Evolutionary conservation across 2,113 vertebrate genomes (phyloP), one percentile per base, ranked within the genome.

Genomic region (Rhinolophus sinicus): DNA sequence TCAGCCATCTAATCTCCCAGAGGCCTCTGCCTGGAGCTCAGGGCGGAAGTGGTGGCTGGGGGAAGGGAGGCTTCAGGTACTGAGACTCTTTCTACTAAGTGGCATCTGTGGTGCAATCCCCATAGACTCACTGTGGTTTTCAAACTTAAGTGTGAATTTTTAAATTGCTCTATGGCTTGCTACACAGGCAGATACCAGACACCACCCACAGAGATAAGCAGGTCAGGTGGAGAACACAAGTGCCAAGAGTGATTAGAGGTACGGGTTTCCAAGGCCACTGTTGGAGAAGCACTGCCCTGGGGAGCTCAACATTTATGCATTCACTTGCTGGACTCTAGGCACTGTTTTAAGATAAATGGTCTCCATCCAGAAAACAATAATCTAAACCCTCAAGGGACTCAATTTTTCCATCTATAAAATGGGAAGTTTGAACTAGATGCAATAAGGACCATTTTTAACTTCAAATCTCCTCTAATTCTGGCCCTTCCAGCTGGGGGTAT

Each of bases 11-110:
- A n/a, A 70, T 30, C 65, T 95, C 96, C 85, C 94, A 93, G 93
- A 97, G 78, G 93, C 95, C 95, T 95, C 81, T 95, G 96, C 90
- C 38, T 91, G 26, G 15, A 56, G 70, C 75, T 84, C 16, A 56
- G 80, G 78, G 82, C 97, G 97, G 97, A 97, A 97, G 97, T 96
- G 94, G 97, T 86, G 40, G 56, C 93, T 95, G 96, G 95, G 95
- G 97, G 97, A 78, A 95, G 96, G 97, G 97, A 96, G 73, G 67
- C 33, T 24, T 44, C 96, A 95, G 96, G 96, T 98, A 73, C 81
- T 65, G 30, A 8, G 64, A 82, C 73, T 93, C 86, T 52, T 38
- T 84, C 65, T 92, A 50, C 95, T 82, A 47, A 95, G 94, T 91
- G 94, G 44, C 56, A 64, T 12, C 19, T 1, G 30, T 97, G 95